phyloP scores from a whole-genome alignment of 37 sponge, comb jelly and placozoan species.

The Cliona cf. orientalis region DNA sequence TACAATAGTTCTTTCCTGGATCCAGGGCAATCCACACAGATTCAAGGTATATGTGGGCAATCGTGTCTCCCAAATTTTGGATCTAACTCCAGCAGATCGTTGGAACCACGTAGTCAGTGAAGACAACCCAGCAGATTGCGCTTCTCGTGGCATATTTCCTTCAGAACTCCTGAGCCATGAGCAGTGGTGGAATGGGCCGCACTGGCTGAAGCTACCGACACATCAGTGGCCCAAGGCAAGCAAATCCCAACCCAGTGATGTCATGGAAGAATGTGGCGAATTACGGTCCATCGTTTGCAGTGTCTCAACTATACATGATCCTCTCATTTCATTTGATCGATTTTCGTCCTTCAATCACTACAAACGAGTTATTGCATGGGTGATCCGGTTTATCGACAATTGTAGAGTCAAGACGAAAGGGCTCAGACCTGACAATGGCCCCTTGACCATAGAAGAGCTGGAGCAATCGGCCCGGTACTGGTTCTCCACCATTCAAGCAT shows the following conservation, averaged over 20 bases:
- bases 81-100: conserved; percentile 6
- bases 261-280: not conserved
- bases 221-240: not conserved
- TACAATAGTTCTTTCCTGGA: conserved; percentile 19
- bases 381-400: conserved; percentile 32
- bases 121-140: conserved; percentile 29
- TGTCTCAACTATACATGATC: not conserved
- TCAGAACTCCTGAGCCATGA: conserved; percentile 8
- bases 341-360: conserved; percentile 15
- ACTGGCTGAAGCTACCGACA: conserved; percentile 6
- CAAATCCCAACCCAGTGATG: not conserved
- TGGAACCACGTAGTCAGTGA: conserved; percentile 16
- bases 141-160: conserved; percentile 24
- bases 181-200: conserved; percentile 42
- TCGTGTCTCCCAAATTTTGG: conserved; percentile 23
- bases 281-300: not conserved
- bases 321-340: conserved; percentile 13
- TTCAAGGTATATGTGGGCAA: conserved; percentile 37
- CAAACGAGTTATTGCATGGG: conserved; percentile 46
- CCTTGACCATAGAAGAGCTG: not conserved
- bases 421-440: not conserved
- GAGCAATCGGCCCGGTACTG: conserved; percentile 4
- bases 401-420: not conserved
- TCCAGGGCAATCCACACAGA: conserved; percentile 15
- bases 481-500: conserved; percentile 10